Evolutionary conservation across 2,888 invertebrate species (phyloP).

Genomic region (Polyommatus icarus): DNA sequence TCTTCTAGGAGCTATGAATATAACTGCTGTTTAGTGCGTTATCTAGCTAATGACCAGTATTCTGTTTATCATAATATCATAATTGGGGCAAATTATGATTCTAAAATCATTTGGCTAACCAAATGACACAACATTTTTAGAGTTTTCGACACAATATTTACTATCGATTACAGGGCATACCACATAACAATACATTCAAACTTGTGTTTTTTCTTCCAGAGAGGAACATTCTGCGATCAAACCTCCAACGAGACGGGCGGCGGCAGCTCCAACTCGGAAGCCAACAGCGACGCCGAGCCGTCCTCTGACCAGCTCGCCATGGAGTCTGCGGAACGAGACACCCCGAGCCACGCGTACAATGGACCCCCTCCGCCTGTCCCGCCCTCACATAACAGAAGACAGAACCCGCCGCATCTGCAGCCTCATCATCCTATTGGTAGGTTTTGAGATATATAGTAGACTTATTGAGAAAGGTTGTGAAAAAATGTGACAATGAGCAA

Average conservation of each 20-base stretch:
- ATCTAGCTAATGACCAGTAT: no score
- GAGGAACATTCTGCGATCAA: constrained; percentile 67
- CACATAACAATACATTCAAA: no score
- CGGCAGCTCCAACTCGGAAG: constrained; percentile 78
- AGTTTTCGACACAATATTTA: neutral
- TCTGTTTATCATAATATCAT: no score
- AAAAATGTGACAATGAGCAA: neutral
- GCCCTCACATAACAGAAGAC: constrained; percentile 87
- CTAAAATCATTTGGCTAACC: no score
- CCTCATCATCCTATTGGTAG: constrained; percentile 71
- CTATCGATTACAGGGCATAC: no score
- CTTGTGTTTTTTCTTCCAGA: constrained; percentile 50
- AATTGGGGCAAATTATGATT: neutral
- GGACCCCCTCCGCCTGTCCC: constrained; percentile 80
- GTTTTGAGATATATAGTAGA: neutral
- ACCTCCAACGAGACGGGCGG: constrained; percentile 76
- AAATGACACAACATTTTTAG: neutral
- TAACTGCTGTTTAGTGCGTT: neutral
- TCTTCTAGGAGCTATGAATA: neutral
- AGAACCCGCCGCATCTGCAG: constrained; percentile 85
- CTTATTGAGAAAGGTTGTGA: neutral
- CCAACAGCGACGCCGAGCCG: constrained; percentile 78
- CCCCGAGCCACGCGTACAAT: constrained; percentile 74
- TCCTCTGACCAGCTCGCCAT: constrained; percentile 85
- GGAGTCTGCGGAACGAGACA: constrained; percentile 85